Evolutionary conservation across 1,140 invertebrate species (phyloP), one percentile per base, ranked within the genome.

Genomic region (Tachypleus tridentatus): DNA sequence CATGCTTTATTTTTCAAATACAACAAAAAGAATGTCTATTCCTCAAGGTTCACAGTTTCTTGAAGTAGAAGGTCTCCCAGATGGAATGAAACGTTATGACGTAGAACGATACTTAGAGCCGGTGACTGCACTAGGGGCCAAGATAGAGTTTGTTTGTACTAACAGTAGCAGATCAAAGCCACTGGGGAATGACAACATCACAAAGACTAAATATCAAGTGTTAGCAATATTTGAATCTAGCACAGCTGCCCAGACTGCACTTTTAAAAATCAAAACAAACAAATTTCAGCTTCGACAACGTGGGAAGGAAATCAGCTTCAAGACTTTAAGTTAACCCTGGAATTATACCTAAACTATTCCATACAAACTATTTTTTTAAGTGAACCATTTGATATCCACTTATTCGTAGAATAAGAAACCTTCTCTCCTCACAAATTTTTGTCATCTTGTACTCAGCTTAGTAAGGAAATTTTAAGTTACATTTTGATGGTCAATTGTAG

Each of bases 191-290:
- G 29, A 29, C 29, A 29, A 29, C 29, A 29, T 29, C 29, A 29
- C 29, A 29, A 29, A 29, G 29, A 29, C 10, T 48, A 67, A 66
- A 64, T 59, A 63, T 57, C 49, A 69, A 57, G 70, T 71, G 29
- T 51, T 65, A 7, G 70, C 70, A 8, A 63, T 70, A 6, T 71
- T 71, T 66, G 66, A 69, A 53, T 65, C 49, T 59, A 68, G 70
- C 58, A 69, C 68, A 52, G 68, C 69, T 29, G 70, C 70, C 60
- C 70, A 71, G 58, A 69, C 65, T 68, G 70, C 70, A 52, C 66
- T 70, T 51, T 53, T 71, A 8, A 68, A 61, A 52, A 70, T 71
- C 57, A 71, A 71, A 62, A 70, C 70, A 7, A 56, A 60, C 51
- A 71, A 71, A 57, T 71, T 71, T 63, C 68, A 71, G 47, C 57